Conservation (phyloP, 2,888 invertebrate species). For the Pogonocherus hispidulus region DNA sequence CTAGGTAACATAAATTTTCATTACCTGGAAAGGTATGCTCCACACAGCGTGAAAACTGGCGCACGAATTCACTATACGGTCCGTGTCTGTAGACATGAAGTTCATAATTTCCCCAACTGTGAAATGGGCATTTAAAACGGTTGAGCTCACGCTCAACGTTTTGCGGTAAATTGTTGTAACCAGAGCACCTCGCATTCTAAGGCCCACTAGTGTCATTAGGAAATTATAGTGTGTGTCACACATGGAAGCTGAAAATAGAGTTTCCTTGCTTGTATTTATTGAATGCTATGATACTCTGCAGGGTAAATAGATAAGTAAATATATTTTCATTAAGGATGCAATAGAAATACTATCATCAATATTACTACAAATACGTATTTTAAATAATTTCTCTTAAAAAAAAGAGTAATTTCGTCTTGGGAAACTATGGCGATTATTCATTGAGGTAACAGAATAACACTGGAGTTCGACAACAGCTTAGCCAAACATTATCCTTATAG, state of each 20-base stretch:
- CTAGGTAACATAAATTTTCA: constrained; percentile 9
- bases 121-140: constrained; percentile 66
- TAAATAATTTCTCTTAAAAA: too few species aligned
- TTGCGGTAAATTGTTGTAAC: constrained; percentile 87
- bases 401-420: too few species aligned
- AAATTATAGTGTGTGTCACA: constrained; percentile 93
- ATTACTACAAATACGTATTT: too few species aligned
- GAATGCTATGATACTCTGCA: too few species aligned
- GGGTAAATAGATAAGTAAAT: too few species aligned
- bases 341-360: too few species aligned
- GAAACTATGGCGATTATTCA: too few species aligned
- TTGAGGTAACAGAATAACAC: too few species aligned
- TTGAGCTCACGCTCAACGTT: constrained; percentile 70
- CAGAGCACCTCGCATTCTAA: constrained; percentile 90
- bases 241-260: constrained; percentile 79
- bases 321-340: too few species aligned
- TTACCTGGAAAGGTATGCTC: constrained; percentile 94
- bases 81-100: constrained; percentile 97
- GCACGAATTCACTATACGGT: constrained; percentile 95
- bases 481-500: too few species aligned
- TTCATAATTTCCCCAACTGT: constrained; percentile 92
- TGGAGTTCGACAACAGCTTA: too few species aligned
- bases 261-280: too few species aligned
- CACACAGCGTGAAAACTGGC: constrained; percentile 96
- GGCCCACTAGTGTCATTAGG: constrained; percentile 84